Evolutionary conservation across 1,140 invertebrate genomes (phyloP), one percentile per base, ranked within the genome.

Genomic region (Matsumurasca onukii): DNA sequence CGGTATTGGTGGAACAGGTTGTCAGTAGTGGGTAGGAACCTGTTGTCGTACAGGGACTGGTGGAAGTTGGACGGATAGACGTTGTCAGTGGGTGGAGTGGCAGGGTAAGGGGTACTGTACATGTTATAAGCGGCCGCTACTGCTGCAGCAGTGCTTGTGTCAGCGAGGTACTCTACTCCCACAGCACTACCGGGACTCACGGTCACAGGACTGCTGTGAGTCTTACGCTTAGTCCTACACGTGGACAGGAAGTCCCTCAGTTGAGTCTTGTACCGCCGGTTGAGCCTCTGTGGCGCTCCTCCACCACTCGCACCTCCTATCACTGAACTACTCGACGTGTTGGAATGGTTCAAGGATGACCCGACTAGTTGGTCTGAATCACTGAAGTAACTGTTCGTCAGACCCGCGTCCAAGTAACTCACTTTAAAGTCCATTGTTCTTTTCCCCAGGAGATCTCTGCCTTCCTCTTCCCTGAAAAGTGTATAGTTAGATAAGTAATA

Each of bases 341-440:
- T n/a, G 52, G 68, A 34, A 68, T 74, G 64, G 31, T 82, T 83
- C 2, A 85, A 82, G 74, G 85, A 83, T 61, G 78, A 80, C 63
- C 79, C 84, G 1, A 92, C 85, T n/a, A 95, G 79, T 75, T 92
- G 90, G 73, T 94, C 91, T 29, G 86, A 86, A 75, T 95, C 93
- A 1, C 91, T 91, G 78, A 95, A 94, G 78, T 95, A 96, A 22
- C 91, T 89, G 75, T 91, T 94, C 1, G 92, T 93, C 55, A 97
- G 81, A 1, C 94, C 94, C 0, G 94, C 94, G 76, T 97, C 95
- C 74, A 96, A 83, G 79, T 98, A 98, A 75, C 95, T 98, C 22
- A 98, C 94, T 86, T 99, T 99, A 78, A 98, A 98, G 79, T 98
- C 97, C 92, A 98, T 98, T 0, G 96, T 98, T 66, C 97, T 87